Evolutionary conservation across 2,113 vertebrate species (phyloP), one percentile per base, ranked within the genome.

Genomic region (Calyptommatus sinebrachiatus): DNA sequence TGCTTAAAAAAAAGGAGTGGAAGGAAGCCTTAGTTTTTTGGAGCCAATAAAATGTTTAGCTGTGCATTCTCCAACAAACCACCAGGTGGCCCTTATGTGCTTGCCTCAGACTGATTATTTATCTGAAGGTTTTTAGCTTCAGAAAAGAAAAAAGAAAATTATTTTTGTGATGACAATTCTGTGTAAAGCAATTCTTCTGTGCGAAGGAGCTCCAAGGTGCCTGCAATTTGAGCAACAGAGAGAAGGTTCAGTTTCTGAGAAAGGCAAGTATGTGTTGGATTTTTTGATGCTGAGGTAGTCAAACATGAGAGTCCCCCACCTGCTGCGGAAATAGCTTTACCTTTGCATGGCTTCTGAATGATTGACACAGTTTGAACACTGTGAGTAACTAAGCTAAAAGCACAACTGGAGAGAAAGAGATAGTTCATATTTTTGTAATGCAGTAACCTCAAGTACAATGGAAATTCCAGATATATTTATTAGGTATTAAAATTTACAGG

Each of bases 21-120:
- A 57, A 57, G 14, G 53, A 5, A 18, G 53, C 12, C 16, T 50
- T 50, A 50, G 16, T 18, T 57, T 14, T 41, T 41, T 41, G 53
- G 2, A 5, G 12, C 18, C 14, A 57, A 18, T 18, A 57, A 57
- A 57, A 57, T 18, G 53, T 57, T 57, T 57, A 16, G 53, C 14
- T 14, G 14, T 14, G 12, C 53, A 14, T 57, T 57, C 53, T 18
- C 53, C 16, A 57, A 16, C 18, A 24, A 41, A 45, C 68, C 68
- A 70, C 68, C 45, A 70, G 68, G 24, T 35, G 41, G 68, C 35
- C 68, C 41, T 70, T 70, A 46, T 12, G 22, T 70, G 46, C 50
- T 81, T 84, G 90, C 84, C 53, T 87, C 90, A 26, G 35, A 8
- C 68, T 46, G 22, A 70, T 70, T 8, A 24, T 68, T 31, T 68